Evolutionary conservation across 1,140 invertebrate genomes (phyloP), one percentile per base, ranked within the genome.

Genomic region (Lethrus apterus): DNA sequence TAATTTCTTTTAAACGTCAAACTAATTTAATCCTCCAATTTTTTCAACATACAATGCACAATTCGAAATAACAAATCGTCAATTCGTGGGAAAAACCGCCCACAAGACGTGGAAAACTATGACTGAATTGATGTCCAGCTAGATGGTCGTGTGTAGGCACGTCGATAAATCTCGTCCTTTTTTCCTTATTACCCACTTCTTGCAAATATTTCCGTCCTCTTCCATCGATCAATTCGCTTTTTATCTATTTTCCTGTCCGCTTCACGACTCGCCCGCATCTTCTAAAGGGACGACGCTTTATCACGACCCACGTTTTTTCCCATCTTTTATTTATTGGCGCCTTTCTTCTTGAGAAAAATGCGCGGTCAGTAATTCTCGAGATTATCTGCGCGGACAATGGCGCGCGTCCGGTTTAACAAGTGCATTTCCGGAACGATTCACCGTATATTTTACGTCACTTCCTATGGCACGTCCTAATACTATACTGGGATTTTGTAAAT

Each of bases 171-270:
- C 52, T 54, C 41, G 30, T 42, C 42, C 47, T n/a, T 40, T 53
- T 47, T 50, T 44, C 33, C 47, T 50, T 48, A 53, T 53, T 53
- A 41, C 42, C 29, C 26, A 42, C 40, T 50, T 50, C 42, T 50
- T 44, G 42, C 46, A 44, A 46, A 44, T 35, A 44, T 38, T 44
- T 19, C 31, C 43, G 30, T 52, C 51, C 33, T 48, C 45, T 24
- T 46, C 44, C 38, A 53, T 54, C 48, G 50, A 54, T 54, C 52
- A 47, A 54, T 54, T 50, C 44, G 45, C 42, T 52, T 52, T 52
- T 52, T 52, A 52, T 52, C 48, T 44, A 50, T 54, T 54, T n/a
- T 54, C 52, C 48, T 50, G 52, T 50, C 52, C 50, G 45, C 48
- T 54, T 54, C 52, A 54, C 52, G 42, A 38, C 26, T n/a, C 45